phyloP scores from a whole-genome alignment of 2,797 vertebrate species.

The Lemur catta region DNA sequence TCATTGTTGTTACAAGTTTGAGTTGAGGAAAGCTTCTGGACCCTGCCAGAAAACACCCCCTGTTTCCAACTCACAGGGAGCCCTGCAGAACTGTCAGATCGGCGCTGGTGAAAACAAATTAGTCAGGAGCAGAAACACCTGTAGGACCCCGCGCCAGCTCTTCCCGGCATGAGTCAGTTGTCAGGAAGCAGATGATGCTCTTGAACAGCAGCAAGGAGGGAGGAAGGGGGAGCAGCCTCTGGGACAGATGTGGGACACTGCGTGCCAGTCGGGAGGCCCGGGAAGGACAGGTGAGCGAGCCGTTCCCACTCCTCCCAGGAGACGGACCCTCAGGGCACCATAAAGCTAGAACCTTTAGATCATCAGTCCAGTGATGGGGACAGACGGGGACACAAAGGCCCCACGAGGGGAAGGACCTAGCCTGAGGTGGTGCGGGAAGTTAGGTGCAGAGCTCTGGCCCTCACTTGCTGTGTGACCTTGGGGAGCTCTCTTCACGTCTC shows the following conservation, averaged over 20 bases:
- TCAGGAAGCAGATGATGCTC: neutral
- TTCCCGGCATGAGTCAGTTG: neutral
- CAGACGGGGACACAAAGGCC: neutral
- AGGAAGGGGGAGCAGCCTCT: neutral
- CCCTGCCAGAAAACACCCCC: neutral
- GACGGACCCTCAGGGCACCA: neutral
- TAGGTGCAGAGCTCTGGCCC: neutral
- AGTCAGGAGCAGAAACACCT: neutral
- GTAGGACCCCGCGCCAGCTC: accelerated
- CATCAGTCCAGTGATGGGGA: neutral
- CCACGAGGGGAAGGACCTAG: too few species aligned
- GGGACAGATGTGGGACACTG: neutral
- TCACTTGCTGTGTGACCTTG: neutral
- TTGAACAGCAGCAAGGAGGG: neutral
- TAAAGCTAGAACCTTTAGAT: neutral
- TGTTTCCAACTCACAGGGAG: neutral
- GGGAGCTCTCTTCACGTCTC: neutral
- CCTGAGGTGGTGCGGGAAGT: neutral
- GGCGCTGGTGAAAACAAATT: neutral
- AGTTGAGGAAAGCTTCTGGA: neutral
- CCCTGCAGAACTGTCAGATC: neutral
- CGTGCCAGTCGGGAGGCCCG: neutral
- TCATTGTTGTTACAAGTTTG: accelerated
- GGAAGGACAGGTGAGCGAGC: neutral
- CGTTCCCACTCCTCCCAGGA: neutral